Percentiles rank a stretch among this genome's conserved stretches.
Conservation (phyloP, 2,113 vertebrate genomes). For the Percopsis transmontana region DNA sequence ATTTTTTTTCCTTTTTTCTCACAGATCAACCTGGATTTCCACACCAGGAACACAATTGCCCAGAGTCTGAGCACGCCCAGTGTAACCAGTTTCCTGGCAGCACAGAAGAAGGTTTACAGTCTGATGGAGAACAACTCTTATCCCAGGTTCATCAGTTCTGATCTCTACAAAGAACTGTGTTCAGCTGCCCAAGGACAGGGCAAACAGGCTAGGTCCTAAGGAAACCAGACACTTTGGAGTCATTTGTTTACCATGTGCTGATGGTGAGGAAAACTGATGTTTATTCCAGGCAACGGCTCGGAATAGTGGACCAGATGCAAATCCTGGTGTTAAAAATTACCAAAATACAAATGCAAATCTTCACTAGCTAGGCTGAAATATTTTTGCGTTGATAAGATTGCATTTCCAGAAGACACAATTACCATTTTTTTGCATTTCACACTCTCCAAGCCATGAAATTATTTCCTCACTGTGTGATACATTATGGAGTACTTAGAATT, state of each 20-base stretch:
- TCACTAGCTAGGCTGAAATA: neutral
- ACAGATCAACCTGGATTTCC: constrained; percentile 91
- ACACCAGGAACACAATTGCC: constrained; percentile 82
- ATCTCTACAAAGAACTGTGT: constrained; percentile 82
- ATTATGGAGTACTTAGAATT: neutral
- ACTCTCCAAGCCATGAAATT: neutral
- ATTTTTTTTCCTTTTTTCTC: neutral
- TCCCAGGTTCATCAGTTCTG: constrained; percentile 85
- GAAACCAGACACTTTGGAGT: constrained; percentile 22
- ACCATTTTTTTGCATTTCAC: neutral
- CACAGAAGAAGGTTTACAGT: constrained; percentile 86
- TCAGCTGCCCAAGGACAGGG: constrained; percentile 23
- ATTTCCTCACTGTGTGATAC: neutral
- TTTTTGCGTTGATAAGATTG: neutral
- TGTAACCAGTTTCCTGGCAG: constrained; percentile 77
- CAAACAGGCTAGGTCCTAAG: constrained; percentile 25
- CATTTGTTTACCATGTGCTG: constrained; percentile 48
- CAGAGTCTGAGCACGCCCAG: constrained; percentile 81
- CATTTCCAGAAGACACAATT: no score
- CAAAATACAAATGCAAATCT: constrained; percentile 25
- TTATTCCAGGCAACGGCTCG: constrained; percentile 6
- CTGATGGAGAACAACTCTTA: constrained; percentile 94
- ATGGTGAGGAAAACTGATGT: constrained; percentile 10
- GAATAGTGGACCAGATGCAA: constrained; percentile 41
- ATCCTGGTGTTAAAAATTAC: constrained; percentile 34